Evolutionary conservation across 2,113 vertebrate species (phyloP), one percentile per base, ranked within the genome.

Genomic region (Hyperopisus bebe): DNA sequence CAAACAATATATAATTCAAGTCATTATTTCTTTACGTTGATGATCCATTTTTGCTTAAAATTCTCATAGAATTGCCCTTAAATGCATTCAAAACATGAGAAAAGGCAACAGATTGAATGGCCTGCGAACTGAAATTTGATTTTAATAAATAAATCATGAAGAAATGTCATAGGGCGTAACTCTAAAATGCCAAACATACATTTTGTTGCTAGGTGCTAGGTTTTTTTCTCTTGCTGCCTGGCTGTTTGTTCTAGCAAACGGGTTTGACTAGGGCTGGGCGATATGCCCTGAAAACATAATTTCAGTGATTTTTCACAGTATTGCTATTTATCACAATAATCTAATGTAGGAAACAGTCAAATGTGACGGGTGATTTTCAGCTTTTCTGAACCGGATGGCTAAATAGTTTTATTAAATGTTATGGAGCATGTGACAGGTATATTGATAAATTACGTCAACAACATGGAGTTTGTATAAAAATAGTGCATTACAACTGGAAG

Each of bases 101-200:
- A 62, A 27, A 27, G 58, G 7, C 58, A 27, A 66, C 9, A 66
- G 8, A 66, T 27, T 66, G 8, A 66, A 27, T 66, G n/a, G n/a
- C 6, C 58, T 66, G 58, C 58, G 27, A 11, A 27, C 8, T 66
- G n/a, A 66, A 66, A 66, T 11, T 3, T 66, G 9, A 66, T 66
- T 66, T 66, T 27, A 27, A 11, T 66, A 27, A 66, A 11, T 66
- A 66, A 66, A 66, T 62, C 2, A 97, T 95, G 46, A 97, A 99
- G 92, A 93, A 96, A 15, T 27, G 58, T 66, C 9, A 66, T 66
- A 66, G 24, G 62, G 62, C 1, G n/a, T 66, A 11, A 66, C 62
- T 3, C 8, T 27, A 66, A 66, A 27, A 66, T 27, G n/a, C 9
- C n/a, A 27, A 27, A 3, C 3, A 3, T 62, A 62, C n/a, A 3